phyloP scores from a whole-genome alignment of 2,797 vertebrate genomes.

The Poeciliopsis paucimaculata region DNA sequence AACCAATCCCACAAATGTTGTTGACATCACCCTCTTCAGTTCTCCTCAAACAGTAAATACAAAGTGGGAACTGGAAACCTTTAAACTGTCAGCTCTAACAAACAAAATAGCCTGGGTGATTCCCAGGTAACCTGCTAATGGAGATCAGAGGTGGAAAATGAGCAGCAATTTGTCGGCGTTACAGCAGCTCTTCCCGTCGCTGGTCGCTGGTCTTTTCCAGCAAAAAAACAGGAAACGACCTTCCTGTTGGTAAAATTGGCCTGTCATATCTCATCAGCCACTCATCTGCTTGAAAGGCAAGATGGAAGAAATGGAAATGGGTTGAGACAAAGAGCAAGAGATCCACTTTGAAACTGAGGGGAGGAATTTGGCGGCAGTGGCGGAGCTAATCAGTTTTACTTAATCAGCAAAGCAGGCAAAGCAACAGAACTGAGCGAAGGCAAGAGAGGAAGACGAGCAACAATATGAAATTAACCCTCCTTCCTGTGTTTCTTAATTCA shows the following conservation, averaged over 20 bases:
- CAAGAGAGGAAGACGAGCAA: constrained; percentile 25
- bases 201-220: too few relatives aligned
- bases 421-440: constrained; percentile 23
- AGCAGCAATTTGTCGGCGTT: neutral
- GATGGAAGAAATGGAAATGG: constrained; percentile 12
- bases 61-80: neutral
- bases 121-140: neutral
- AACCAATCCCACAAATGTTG: neutral
- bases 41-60: neutral
- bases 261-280: constrained; percentile 60
- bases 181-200: neutral
- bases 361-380: constrained; percentile 50
- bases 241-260: constrained; percentile 48
- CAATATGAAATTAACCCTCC: constrained; percentile 56
- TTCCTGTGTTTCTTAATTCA: constrained; percentile 54
- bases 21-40: neutral
- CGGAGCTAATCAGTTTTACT: constrained; percentile 64
- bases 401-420: constrained; percentile 57
- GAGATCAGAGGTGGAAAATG: constrained; percentile 2
- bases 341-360: constrained; percentile 41
- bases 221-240: constrained; percentile 34
- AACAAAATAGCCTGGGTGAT: neutral
- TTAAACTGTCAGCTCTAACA: neutral
- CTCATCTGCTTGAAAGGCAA: constrained; percentile 57
- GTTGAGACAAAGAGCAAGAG: constrained; percentile 3